phyloP scores from a whole-genome alignment of 2,888 invertebrate species.

The Keiferia lycopersicella region DNA sequence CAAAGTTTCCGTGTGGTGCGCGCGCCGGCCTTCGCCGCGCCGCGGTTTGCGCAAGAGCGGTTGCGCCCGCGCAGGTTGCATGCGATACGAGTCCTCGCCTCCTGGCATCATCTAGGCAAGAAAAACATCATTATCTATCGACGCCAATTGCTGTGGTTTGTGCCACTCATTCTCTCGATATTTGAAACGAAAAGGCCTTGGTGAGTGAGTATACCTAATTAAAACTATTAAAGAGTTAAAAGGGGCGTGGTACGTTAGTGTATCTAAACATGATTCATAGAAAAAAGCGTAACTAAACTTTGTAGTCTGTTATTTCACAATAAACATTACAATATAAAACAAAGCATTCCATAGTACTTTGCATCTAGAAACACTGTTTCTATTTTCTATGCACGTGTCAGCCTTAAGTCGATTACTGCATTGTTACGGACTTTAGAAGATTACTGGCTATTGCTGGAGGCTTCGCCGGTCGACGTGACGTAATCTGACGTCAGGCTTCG shows the following conservation, averaged over 20 bases:
- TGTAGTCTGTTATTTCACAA: too few species aligned
- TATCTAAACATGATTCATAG: too few species aligned
- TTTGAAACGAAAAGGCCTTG: background rate
- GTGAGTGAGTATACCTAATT: background rate
- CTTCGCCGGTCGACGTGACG: conserved; percentile 47
- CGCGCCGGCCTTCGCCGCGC: conserved; percentile 40
- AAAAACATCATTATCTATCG: conserved; percentile 18
- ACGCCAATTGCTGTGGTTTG: conserved; percentile 1
- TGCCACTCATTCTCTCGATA: background rate
- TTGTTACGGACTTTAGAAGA: conserved; percentile 17
- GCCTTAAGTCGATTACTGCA: conserved; percentile 22
- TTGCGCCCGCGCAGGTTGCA: conserved; percentile 44
- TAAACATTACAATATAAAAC: too few species aligned
- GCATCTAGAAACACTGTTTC: background rate
- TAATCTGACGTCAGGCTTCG: conserved; percentile 55
- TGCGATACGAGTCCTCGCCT: conserved; percentile 45
- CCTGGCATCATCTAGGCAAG: conserved; percentile 25
- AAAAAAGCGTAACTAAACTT: too few species aligned
- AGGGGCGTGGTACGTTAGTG: background rate
- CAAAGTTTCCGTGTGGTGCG: conserved; percentile 63
- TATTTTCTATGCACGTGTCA: background rate
- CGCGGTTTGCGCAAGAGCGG: conserved; percentile 50
- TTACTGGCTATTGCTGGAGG: conserved; percentile 30
- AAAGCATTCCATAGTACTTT: too few species aligned
- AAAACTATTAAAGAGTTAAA: background rate